Evolutionary conservation across 2,888 invertebrate species (phyloP), one percentile per base, ranked within the genome.

Genomic region (Entomobrya proxima): DNA sequence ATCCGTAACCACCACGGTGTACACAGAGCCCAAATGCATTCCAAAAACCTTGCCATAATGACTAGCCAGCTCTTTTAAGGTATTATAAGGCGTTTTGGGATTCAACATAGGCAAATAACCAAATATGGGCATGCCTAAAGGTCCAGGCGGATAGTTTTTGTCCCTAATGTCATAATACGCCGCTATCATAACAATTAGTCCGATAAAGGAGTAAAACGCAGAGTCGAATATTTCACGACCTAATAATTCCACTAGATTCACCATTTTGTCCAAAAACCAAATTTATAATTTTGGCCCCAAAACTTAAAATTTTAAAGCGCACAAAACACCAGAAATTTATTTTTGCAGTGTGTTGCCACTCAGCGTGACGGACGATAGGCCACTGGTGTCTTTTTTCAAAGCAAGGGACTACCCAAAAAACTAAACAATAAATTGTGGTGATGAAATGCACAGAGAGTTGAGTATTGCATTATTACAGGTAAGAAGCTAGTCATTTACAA

Each of bases 81-180:
- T 95, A 79, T 94, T 91, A 91, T 97, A 95, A 0, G 97, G 96
- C n/a, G 94, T 93, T 52, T 92, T 91, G 0, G 94, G 92, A 91
- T 96, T 93, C 52, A 98, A 91, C 92, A 94, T 95, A 0, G 95
- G 95, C 85, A 97, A 92, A 91, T 95, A 96, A 0, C 97, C 97
- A 3, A 97, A 88, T 21, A 97, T 91, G 0, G 97, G 97, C 47
- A 96, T 88, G 1, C 96, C 95, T 93, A 93, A 93, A 0, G 97
- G 97, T 0, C 97, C 97, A 0, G 97, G 96, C 0, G 96, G 95
- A 58, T 94, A 91, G 76, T 91, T 92, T 80, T 92, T 92, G 92
- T 91, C 92, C 84, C 92, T 92, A 89, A 88, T 67, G 47, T 89
- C 89, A 84, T 88, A 79, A 15, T 88, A 85, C 9, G 89, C 89